Percentiles rank a stretch among this genome's conserved stretches.
Conservation (phyloP, 2,888 invertebrate genomes). For the Sepiola atlantica region DNA sequence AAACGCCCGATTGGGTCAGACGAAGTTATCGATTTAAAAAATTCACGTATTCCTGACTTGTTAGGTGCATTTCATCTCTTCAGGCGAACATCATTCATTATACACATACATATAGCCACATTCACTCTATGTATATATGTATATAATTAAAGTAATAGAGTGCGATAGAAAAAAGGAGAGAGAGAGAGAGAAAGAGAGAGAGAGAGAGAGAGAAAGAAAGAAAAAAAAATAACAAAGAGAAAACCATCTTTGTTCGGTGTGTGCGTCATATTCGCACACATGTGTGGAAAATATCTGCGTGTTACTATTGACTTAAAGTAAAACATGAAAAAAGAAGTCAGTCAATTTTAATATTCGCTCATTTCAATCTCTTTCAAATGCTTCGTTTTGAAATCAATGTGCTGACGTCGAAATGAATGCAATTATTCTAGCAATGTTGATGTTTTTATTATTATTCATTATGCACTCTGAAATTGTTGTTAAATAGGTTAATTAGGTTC, state of each 20-base stretch:
- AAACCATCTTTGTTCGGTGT: not conserved
- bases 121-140: not conserved
- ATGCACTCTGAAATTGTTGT: too few species aligned
- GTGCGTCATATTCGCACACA: not conserved
- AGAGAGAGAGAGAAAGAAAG: too few species aligned
- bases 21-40: not conserved
- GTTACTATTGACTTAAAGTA: too few species aligned
- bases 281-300: not conserved
- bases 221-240: too few species aligned
- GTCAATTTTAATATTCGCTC: not conserved
- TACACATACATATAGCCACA: not conserved
- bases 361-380: not conserved
- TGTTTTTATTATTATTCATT: too few species aligned
- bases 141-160: not conserved
- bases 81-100: not conserved
- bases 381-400: not conserved
- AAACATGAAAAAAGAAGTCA: not conserved
- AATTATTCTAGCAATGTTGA: too few species aligned
- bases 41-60: not conserved
- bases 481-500: too few species aligned
- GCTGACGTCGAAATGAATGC: not conserved
- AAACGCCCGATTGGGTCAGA: not conserved
- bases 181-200: too few species aligned
- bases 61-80: not conserved
- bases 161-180: too few species aligned